These are phyloP conservation scores for Apis cerana DNA, from an alignment of 1,140 invertebrate genomes.

Conservation along the genomic window DNA sequence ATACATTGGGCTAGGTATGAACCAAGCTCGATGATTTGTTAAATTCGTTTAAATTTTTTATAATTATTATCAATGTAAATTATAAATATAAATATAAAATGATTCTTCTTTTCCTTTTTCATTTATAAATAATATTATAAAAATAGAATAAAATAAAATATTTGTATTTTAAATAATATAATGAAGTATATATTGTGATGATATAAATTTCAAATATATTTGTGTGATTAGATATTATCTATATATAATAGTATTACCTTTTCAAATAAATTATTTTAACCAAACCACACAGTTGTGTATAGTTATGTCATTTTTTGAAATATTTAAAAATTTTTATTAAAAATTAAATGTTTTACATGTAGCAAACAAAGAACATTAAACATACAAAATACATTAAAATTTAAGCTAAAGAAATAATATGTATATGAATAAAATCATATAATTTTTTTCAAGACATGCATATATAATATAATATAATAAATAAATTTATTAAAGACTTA, in stretches of 20 bases:
- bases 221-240: not conserved
- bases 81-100: not conserved
- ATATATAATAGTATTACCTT: not conserved
- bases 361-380: not conserved
- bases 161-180: not conserved
- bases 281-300: not conserved
- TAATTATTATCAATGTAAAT: not conserved
- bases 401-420: not conserved
- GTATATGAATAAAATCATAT: not conserved
- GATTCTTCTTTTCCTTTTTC: not conserved
- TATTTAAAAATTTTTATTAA: not conserved
- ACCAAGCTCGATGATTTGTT: not conserved
- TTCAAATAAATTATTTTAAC: not conserved
- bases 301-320: not conserved
- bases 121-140: not conserved
- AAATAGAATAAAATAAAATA: not conserved
- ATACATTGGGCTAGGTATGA: not conserved
- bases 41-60: not conserved
- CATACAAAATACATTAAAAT: not conserved
- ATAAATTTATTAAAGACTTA: conserved; percentile 59
- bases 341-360: not conserved
- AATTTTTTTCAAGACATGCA: not conserved
- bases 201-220: no score
- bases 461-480: not conserved
- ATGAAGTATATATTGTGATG: not conserved